phyloP scores from a whole-genome alignment of 1,140 invertebrate species.

The Anthonomus grandis region DNA sequence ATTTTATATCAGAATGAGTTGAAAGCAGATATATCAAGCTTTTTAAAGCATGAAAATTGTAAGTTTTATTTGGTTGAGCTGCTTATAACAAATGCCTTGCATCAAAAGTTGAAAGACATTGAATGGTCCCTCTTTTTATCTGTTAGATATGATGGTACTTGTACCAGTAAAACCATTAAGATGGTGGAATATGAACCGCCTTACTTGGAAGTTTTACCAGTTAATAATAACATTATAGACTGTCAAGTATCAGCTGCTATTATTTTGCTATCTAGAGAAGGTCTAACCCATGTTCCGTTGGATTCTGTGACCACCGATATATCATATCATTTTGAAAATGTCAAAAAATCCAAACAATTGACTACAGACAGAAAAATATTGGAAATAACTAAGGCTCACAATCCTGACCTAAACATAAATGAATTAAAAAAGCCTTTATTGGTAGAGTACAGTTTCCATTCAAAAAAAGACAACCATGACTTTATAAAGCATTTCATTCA shows the following conservation, averaged over 20 bases:
- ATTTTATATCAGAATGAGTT: slow-evolving; percentile 23
- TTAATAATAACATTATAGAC: slow-evolving; percentile 12
- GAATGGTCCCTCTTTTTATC: slow-evolving; percentile 19
- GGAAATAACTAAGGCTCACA: slow-evolving; percentile 17
- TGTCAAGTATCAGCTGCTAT: slow-evolving; percentile 12
- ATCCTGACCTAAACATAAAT: background rate
- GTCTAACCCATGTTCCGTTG: slow-evolving; percentile 8
- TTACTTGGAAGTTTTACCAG: slow-evolving; percentile 21
- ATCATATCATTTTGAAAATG: slow-evolving; percentile 31
- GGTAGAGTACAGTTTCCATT: slow-evolving; percentile 19
- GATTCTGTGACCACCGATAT: slow-evolving; percentile 17
- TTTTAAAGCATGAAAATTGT: slow-evolving; percentile 16
- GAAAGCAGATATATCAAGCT: slow-evolving; percentile 1
- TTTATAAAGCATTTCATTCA: slow-evolving; percentile 22
- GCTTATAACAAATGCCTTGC: slow-evolving; percentile 13
- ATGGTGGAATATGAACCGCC: slow-evolving; percentile 7
- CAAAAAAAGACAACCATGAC: slow-evolving; percentile 17
- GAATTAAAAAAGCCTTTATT: slow-evolving; percentile 18
- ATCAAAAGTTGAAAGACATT: slow-evolving; percentile 10
- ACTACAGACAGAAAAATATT: slow-evolving; percentile 11
- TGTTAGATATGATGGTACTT: slow-evolving; percentile 4
- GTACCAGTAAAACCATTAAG: slow-evolving; percentile 11
- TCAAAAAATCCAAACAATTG: slow-evolving; percentile 8
- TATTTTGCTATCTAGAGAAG: slow-evolving; percentile 5
- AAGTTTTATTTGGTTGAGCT: slow-evolving; percentile 31